Evolutionary conservation across 1,140 invertebrate genomes (phyloP).

Genomic region (Limonius californicus): DNA sequence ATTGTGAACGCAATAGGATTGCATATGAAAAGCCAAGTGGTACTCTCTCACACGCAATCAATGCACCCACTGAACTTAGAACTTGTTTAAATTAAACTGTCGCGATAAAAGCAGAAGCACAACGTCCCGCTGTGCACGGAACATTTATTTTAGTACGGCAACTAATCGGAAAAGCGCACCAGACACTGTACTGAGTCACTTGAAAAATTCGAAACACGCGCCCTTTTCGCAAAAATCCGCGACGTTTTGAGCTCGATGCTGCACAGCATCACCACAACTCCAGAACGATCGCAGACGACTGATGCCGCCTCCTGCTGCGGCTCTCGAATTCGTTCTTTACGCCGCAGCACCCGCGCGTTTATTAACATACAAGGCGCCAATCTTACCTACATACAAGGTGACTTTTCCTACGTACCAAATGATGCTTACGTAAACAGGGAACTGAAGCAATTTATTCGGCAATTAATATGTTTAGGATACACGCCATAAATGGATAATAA

Average conservation of each 20-base stretch:
- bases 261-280: not conserved
- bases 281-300: not conserved
- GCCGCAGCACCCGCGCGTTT: slow-evolving; percentile 2
- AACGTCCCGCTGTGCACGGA: not conserved
- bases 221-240: too few relatives aligned
- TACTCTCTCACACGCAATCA: not conserved
- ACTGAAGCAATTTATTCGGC: not conserved
- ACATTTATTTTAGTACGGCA: slow-evolving; percentile 7
- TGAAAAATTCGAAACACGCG: too few relatives aligned
- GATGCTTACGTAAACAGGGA: not conserved
- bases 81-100: not conserved
- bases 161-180: not conserved
- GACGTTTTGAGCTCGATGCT: too few relatives aligned
- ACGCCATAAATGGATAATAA: too few relatives aligned
- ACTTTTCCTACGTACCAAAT: slow-evolving; percentile 4
- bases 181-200: not conserved
- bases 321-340: slow-evolving; percentile 5
- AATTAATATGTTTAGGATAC: not conserved
- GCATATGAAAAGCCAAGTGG: slow-evolving; percentile 1
- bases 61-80: not conserved
- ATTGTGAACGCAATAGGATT: slow-evolving; percentile 17
- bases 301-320: slow-evolving; percentile 3
- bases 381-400: slow-evolving; percentile 12
- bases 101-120: not conserved
- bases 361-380: slow-evolving; percentile 14